These are phyloP conservation scores for Yponomeuta sedellus DNA, from an alignment of 2,888 invertebrate genomes.

Conservation along the genomic window DNA sequence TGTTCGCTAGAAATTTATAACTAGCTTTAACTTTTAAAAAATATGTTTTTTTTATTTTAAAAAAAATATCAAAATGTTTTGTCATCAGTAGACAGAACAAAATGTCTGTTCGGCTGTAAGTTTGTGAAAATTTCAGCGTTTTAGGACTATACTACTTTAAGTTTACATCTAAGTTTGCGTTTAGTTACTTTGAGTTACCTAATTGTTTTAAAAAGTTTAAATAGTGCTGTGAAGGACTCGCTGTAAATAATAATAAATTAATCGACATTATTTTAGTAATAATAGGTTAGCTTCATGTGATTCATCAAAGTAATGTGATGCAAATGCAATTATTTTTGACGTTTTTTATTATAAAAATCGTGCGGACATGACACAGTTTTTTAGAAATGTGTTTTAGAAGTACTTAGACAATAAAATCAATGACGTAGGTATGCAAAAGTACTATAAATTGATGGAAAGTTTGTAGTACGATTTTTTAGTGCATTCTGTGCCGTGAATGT, in stretches of 20 bases:
- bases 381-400: background rate
- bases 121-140: background rate
- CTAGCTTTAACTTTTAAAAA: too few species aligned
- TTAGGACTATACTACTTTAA: too few species aligned
- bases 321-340: constrained; percentile 7
- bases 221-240: background rate
- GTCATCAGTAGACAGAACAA: too few species aligned
- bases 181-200: background rate
- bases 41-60: too few species aligned
- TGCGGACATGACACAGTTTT: background rate
- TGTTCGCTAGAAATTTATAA: too few species aligned
- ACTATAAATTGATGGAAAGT: too few species aligned
- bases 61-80: too few species aligned
- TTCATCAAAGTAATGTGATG: constrained; percentile 7
- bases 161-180: too few species aligned
- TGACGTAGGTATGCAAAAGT: background rate
- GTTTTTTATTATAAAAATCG: background rate
- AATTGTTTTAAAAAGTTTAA: background rate
- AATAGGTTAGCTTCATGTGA: constrained; percentile 2
- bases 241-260: background rate
- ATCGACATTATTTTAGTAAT: background rate
- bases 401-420: background rate
- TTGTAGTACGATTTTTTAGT: background rate
- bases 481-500: background rate
- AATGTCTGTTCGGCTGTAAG: background rate